Evolutionary conservation across 2,113 vertebrate genomes (phyloP).

Genomic region (Cochlearius cochlearius): DNA sequence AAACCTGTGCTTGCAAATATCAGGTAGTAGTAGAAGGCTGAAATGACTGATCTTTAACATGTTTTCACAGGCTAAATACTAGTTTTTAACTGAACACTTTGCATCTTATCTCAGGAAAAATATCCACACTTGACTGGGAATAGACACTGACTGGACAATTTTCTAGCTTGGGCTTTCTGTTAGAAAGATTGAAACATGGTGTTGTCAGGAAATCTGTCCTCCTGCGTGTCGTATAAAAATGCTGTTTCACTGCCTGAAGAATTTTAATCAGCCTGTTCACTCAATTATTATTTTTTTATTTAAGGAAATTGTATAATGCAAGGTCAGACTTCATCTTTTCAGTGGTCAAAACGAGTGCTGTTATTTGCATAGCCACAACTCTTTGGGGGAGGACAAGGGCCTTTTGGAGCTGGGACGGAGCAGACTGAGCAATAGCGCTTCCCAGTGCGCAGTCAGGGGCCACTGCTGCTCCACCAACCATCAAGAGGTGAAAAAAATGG

Average conservation of each 20-base stretch:
- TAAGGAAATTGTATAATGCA: not conserved
- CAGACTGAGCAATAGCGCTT: not conserved
- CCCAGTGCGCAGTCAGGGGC: rapidly evolving
- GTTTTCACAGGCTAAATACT: not conserved
- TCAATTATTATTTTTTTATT: not conserved
- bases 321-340: not conserved
- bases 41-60: not conserved
- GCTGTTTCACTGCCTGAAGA: not conserved
- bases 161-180: not conserved
- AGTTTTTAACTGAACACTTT: not conserved
- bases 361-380: not conserved
- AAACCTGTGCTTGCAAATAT: not conserved
- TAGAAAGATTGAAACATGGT: not conserved
- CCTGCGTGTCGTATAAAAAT: not conserved
- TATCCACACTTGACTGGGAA: not conserved
- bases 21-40: not conserved
- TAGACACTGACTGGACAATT: not conserved
- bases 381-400: not conserved
- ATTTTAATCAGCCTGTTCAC: not conserved
- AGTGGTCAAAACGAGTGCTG: not conserved
- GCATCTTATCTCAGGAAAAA: not conserved
- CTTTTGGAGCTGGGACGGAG: not conserved
- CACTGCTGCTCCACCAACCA: not conserved
- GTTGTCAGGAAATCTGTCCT: not conserved
- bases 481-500: not conserved